Conservation (phyloP, 2,113 vertebrate species). For the Halichoeres trimaculatus region DNA sequence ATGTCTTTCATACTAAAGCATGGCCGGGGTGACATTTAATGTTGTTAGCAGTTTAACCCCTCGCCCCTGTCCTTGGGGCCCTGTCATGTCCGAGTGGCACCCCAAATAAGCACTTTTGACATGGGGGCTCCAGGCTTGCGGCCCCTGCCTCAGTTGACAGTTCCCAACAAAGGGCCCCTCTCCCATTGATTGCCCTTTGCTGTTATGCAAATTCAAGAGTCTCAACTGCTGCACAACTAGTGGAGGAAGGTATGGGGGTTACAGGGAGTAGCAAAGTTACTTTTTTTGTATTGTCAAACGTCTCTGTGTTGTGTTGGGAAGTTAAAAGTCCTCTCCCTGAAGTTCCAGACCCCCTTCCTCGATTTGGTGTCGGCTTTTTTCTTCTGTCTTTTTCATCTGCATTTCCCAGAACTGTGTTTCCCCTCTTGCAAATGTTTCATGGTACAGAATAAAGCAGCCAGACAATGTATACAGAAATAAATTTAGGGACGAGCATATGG, state of each 20-base stretch:
- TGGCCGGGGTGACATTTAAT: slow-evolving; percentile 73
- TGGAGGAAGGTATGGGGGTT: slow-evolving; percentile 32
- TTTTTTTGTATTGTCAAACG: slow-evolving; percentile 12
- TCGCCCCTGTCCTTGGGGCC: slow-evolving; percentile 75
- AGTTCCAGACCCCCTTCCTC: slow-evolving; percentile 17
- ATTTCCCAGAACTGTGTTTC: slow-evolving; percentile 17
- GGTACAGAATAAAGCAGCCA: slow-evolving; percentile 40
- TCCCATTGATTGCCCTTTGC: slow-evolving; percentile 77
- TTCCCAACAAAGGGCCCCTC: slow-evolving; percentile 73
- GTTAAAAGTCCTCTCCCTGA: slow-evolving; percentile 30
- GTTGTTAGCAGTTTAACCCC: slow-evolving; percentile 81
- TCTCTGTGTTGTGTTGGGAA: slow-evolving; percentile 30
- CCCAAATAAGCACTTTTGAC: slow-evolving; percentile 83
- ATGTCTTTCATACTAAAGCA: slow-evolving; percentile 58
- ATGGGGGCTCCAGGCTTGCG: slow-evolving; percentile 64
- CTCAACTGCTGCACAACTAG: slow-evolving; percentile 38
- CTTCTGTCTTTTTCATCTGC: slow-evolving; percentile 22
- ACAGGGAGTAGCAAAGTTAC: slow-evolving; percentile 16
- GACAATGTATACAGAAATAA: slow-evolving; percentile 16
- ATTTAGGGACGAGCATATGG: slow-evolving; percentile 26
- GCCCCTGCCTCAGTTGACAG: slow-evolving; percentile 73
- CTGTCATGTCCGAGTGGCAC: slow-evolving; percentile 80
- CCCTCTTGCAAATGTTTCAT: slow-evolving; percentile 26
- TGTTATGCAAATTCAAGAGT: slow-evolving; percentile 77
- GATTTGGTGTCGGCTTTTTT: not conserved